Evolutionary conservation across 2,888 invertebrate species (phyloP).

Genomic region (Drosophila mimica): DNA sequence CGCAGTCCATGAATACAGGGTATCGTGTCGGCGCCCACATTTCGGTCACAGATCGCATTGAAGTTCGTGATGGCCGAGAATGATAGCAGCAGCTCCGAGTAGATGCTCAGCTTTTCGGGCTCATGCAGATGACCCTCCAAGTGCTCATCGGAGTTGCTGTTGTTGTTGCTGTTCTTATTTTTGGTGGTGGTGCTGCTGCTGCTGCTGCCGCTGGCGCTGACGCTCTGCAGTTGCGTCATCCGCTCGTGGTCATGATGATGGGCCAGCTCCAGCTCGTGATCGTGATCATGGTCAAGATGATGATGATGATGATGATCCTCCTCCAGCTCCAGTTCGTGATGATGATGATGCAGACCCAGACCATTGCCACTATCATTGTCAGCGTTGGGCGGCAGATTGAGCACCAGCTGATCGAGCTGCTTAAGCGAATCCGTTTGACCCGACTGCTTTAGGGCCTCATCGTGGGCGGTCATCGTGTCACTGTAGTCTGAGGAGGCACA

Average conservation of each 20-base stretch:
- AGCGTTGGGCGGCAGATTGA: slow-evolving; percentile 85
- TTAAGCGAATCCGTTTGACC: slow-evolving; percentile 74
- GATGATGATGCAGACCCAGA: slow-evolving; percentile 57
- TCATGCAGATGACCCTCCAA: slow-evolving; percentile 86
- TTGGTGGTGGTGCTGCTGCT: slow-evolving; percentile 16
- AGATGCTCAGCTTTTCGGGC: slow-evolving; percentile 85
- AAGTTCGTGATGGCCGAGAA: slow-evolving; percentile 92
- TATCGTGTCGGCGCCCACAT: slow-evolving; percentile 92
- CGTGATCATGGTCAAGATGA: slow-evolving; percentile 37
- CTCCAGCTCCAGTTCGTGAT: slow-evolving; percentile 44
- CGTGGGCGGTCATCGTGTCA: slow-evolving; percentile 79
- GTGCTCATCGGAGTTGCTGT: slow-evolving; percentile 87
- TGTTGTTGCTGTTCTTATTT: slow-evolving; percentile 67
- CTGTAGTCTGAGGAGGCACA: slow-evolving; percentile 85
- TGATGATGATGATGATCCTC: slow-evolving; percentile 35
- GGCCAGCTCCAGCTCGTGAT: slow-evolving; percentile 42
- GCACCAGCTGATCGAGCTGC: slow-evolving; percentile 82
- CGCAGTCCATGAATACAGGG: slow-evolving; percentile 90
- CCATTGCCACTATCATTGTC: slow-evolving; percentile 83
- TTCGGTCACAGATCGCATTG: slow-evolving; percentile 92
- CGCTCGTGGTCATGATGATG: slow-evolving; percentile 46
- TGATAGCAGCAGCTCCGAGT: slow-evolving; percentile 89
- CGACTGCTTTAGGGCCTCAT: slow-evolving; percentile 70
- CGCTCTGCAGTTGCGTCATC: slow-evolving; percentile 33
- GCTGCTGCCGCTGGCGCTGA: slow-evolving; percentile 15